phyloP scores from a whole-genome alignment of 2,888 invertebrate species.

The Ferrisia virgata region DNA sequence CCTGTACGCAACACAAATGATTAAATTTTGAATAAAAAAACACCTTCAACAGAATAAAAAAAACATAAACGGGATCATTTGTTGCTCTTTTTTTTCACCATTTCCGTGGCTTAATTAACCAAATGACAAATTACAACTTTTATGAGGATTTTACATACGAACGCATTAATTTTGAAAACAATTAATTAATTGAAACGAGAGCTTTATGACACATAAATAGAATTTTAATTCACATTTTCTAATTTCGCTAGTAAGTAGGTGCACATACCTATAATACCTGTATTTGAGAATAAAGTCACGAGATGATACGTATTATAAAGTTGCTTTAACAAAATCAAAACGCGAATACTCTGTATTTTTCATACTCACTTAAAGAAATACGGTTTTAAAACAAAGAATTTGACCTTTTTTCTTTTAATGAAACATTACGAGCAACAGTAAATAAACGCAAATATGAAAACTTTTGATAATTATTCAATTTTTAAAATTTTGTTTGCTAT shows the following conservation, averaged over 20 bases:
- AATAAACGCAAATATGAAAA: too few relatives aligned
- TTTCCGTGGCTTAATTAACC: not conserved
- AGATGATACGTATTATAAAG: not conserved
- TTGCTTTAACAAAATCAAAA: not conserved
- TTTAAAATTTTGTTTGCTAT: too few relatives aligned
- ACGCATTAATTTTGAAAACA: not conserved
- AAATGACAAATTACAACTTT: not conserved
- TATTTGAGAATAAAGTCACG: too few relatives aligned
- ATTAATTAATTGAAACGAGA: not conserved
- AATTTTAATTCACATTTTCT: not conserved
- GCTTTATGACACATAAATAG: not conserved
- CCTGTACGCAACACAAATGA: not conserved
- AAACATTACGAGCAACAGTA: too few relatives aligned
- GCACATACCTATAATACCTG: not conserved
- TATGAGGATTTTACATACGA: not conserved
- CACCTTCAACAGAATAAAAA: not conserved
- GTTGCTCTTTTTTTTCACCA: not conserved
- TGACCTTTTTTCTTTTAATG: not conserved
- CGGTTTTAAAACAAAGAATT: too few relatives aligned
- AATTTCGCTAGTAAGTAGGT: not conserved
- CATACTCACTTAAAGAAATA: not conserved
- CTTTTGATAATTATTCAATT: too few relatives aligned
- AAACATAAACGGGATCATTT: not conserved
- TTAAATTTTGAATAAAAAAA: not conserved
- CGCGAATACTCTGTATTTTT: not conserved